Evolutionary conservation across 2,888 invertebrate genomes (phyloP), one percentile per base, ranked within the genome.

Genomic region (Agonopterix subpropinquella): DNA sequence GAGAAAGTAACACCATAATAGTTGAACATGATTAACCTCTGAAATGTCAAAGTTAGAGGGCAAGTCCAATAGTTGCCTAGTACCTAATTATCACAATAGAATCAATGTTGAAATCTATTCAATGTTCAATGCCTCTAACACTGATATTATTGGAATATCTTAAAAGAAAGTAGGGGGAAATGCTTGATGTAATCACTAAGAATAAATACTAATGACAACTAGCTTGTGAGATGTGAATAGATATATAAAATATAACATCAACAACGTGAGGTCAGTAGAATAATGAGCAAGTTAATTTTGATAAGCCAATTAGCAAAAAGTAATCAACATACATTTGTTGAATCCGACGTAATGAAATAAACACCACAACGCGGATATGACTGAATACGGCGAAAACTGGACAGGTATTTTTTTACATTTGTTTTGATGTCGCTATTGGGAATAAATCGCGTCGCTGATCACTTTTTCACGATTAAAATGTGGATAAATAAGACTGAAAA

Each of bases 21-120:
- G 47, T 52, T 43, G 18, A 37, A 28, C 28, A 18, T 50, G 55
- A 64, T 59, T 70, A 74, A 74, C 72, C 68, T 73, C 62, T 59
- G 51, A 52, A 64, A 67, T 73, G 70, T 76, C 73, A 79, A 65
- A 69, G 53, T 65, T 70, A 73, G 68, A 75, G 72, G 73, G 65
- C 73, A 70, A 53, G 55, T 55, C 59, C 52, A 65, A 44, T 1
- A 45, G 36, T 42, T 44, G 39, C 47, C 18, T 45, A 28, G 43
- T 39, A 35, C 41, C 13, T 11, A 39, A 45, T 28, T 18, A 44
- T n/a, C 18, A n/a, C 43, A 45, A 41, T 45, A 45, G 45, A 8
- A 3, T 35, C 13, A 39, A 13, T 11, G 13, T 45, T 45, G 44
- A 11, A 8, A 37, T 11, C 9, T 15, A 10, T 8, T 18, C 8